A percentile compares a stretch with the other conserved stretches of the same genome.
phyloP scores from a whole-genome alignment of 2,113 vertebrate species.

The Prunella himalayana region DNA sequence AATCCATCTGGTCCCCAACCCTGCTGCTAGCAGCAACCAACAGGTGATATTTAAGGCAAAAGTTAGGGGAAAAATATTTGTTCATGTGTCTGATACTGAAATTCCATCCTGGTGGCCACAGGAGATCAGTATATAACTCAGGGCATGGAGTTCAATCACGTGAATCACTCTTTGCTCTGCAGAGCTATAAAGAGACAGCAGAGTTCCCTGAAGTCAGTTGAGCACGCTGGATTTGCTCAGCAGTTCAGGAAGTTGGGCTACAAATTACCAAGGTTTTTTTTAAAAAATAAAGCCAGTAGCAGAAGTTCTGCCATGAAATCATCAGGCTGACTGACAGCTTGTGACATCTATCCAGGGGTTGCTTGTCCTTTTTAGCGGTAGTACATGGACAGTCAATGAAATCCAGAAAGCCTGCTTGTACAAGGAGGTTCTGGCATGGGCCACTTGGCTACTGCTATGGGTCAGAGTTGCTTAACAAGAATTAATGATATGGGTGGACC shows the following conservation, averaged over 20 bases:
- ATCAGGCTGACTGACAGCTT: background rate
- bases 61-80: background rate
- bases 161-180: background rate
- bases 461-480: background rate
- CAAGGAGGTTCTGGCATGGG: background rate
- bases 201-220: background rate
- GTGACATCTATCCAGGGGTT: background rate
- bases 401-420: background rate
- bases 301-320: background rate
- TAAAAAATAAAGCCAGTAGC: background rate
- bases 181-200: constrained; percentile 2
- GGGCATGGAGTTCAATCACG: background rate
- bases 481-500: background rate
- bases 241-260: background rate
- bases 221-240: background rate
- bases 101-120: background rate
- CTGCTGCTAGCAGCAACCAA: background rate
- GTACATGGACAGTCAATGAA: background rate
- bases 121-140: background rate
- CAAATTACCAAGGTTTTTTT: background rate
- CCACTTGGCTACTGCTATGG: accelerated
- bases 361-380: background rate
- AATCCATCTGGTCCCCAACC: background rate
- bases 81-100: background rate
- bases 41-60: background rate